Conservation (phyloP, 2,797 vertebrate genomes). For the Micrastur ruficollis region DNA sequence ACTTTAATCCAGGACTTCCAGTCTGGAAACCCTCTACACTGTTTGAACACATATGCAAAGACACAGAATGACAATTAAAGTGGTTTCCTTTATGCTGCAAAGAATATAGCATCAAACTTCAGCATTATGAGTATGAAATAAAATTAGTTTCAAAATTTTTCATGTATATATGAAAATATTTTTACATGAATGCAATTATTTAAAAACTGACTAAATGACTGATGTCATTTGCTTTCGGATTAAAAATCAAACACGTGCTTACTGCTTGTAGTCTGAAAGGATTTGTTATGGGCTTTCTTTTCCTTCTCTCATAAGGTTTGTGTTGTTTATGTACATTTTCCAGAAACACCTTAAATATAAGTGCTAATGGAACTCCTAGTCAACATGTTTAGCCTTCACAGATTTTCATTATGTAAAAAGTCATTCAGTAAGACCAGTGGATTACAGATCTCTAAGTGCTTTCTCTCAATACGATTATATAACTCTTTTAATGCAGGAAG, state of each 20-base stretch:
- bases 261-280: neutral
- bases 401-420: constrained; percentile 71
- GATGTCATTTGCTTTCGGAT: neutral
- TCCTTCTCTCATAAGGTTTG: neutral
- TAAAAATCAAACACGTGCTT: neutral
- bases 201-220: neutral
- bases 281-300: neutral
- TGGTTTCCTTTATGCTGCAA: neutral
- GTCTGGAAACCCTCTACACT: neutral
- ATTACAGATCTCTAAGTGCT: constrained; percentile 69
- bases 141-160: neutral
- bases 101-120: neutral
- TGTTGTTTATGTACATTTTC: neutral
- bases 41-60: neutral
- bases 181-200: neutral
- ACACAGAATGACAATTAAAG: neutral
- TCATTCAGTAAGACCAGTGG: constrained; percentile 61
- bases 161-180: neutral
- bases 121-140: neutral
- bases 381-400: constrained; percentile 68
- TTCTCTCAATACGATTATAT: constrained; percentile 66
- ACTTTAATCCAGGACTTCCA: neutral
- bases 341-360: neutral
- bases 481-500: constrained; percentile 63
- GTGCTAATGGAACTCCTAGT: constrained; percentile 28